phyloP scores from a whole-genome alignment of 1,140 invertebrate genomes.

The Drosophila kikkawai region DNA sequence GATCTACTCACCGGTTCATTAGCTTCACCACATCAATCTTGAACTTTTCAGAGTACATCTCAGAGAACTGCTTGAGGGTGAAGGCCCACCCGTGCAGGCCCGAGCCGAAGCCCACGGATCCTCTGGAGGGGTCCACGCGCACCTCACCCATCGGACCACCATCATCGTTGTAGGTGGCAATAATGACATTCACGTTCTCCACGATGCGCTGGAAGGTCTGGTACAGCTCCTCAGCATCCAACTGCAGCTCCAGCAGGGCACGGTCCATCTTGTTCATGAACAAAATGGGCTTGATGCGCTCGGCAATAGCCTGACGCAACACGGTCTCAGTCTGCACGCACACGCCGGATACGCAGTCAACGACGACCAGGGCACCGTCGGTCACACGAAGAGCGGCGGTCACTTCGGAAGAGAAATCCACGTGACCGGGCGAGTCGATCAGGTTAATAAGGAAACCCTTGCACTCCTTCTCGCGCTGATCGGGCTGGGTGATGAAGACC shows the following conservation, averaged over 20 bases:
- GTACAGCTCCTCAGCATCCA: constrained; percentile 98
- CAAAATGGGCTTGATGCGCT: constrained; percentile 99
- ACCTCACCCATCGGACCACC: constrained; percentile 99
- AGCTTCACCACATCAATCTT: constrained; percentile 98
- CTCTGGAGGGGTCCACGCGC: constrained; percentile 97
- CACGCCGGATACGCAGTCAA: constrained; percentile 99
- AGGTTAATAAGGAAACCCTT: constrained; percentile 99
- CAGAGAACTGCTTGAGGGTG: constrained; percentile 99
- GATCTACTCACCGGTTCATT: constrained; percentile 92
- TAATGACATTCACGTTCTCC: constrained; percentile 99
- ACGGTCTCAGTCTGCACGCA: constrained; percentile 99
- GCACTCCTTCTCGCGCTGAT: constrained; percentile 95
- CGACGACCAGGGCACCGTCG: constrained; percentile 99
- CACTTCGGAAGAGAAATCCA: constrained; percentile 99
- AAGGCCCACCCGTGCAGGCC: constrained; percentile 99
- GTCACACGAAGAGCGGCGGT: constrained; percentile 99
- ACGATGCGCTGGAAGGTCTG: constrained; percentile 99
- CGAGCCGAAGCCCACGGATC: constrained; percentile 99
- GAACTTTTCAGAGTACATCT: constrained; percentile 99
- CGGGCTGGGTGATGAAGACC: constrained; percentile 94
- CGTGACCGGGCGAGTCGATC: constrained; percentile 99
- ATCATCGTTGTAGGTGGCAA: constrained; percentile 99
- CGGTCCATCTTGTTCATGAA: constrained; percentile 99
- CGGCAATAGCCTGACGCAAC: constrained; percentile 98
- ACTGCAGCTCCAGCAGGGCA: constrained; percentile 96